Conservation (phyloP, 2,113 vertebrate species). For the Scolopax mira region DNA sequence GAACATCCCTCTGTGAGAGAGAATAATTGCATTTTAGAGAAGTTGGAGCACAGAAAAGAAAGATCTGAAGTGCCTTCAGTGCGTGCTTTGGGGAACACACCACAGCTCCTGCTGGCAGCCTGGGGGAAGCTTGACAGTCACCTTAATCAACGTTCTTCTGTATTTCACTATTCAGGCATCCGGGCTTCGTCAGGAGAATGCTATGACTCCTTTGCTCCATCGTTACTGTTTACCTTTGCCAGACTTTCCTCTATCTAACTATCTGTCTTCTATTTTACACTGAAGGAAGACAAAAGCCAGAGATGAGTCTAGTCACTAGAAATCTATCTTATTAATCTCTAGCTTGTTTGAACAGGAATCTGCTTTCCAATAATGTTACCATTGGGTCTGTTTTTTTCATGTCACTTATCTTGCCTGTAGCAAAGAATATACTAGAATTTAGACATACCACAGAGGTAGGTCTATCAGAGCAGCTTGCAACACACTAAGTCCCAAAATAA, state of each 20-base stretch:
- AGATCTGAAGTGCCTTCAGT: neutral
- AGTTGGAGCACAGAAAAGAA: neutral
- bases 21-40: neutral
- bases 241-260: constrained; percentile 36
- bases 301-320: constrained; percentile 43
- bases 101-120: neutral
- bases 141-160: neutral
- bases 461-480: neutral
- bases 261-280: constrained; percentile 6
- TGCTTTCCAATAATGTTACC: constrained; percentile 64
- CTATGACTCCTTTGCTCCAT: constrained; percentile 37
- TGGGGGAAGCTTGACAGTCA: neutral
- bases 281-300: constrained; percentile 40
- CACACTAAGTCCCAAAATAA: neutral
- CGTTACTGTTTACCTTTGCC: neutral
- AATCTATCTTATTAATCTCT: constrained; percentile 27
- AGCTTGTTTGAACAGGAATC: constrained; percentile 56
- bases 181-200: neutral
- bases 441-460: neutral
- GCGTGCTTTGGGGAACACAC: neutral
- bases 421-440: constrained; percentile 19
- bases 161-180: neutral
- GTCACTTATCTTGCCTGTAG: neutral
- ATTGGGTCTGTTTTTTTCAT: neutral
- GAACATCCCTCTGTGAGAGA: neutral